A percentile compares a stretch with the other conserved stretches of the same genome.
These are phyloP conservation scores for Scelioninae gen. 1 DNA, from an alignment of 2,888 invertebrate species.

Conservation along the genomic window DNA sequence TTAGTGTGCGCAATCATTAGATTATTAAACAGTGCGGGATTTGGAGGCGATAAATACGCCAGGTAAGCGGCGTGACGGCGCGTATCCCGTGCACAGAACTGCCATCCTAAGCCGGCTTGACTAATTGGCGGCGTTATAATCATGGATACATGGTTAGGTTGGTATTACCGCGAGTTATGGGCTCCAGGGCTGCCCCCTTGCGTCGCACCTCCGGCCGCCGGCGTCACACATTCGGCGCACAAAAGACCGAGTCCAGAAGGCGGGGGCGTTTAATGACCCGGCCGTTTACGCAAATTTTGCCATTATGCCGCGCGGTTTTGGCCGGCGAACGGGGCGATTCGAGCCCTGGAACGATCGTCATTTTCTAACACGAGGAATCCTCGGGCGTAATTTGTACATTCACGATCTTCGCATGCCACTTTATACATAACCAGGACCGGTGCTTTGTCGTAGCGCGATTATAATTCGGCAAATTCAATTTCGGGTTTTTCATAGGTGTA, in stretches of 20 bases:
- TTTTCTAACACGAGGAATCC: constrained; percentile 70
- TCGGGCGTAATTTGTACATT: constrained; percentile 62
- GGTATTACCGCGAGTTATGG: constrained; percentile 85
- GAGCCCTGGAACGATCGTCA: no score
- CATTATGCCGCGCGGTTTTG: no score
- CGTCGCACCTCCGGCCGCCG: constrained; percentile 26
- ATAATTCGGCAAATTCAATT: constrained; percentile 53
- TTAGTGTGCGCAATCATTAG: constrained; percentile 58
- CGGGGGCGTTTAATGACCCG: constrained; percentile 82
- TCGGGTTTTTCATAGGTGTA: constrained; percentile 22
- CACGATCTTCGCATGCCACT: constrained; percentile 68
- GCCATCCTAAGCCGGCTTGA: constrained; percentile 84
- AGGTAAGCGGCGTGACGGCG: constrained; percentile 68
- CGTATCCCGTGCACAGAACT: constrained; percentile 78
- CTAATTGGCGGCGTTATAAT: constrained; percentile 85
- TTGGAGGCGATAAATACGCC: constrained; percentile 62
- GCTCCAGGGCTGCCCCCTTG: constrained; percentile 70
- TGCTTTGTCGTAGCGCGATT: constrained; percentile 26
- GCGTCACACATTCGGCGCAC: constrained; percentile 68
- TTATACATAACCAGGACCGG: constrained; percentile 49
- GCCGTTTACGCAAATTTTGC: no score
- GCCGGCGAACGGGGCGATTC: no score
- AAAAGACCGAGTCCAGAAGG: constrained; percentile 63
- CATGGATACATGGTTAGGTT: constrained; percentile 84
- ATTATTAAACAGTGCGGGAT: constrained; percentile 60